These are phyloP conservation scores for Xenotilapia leptura DNA, from an alignment of 2,113 vertebrate species.

Conservation along the genomic window DNA sequence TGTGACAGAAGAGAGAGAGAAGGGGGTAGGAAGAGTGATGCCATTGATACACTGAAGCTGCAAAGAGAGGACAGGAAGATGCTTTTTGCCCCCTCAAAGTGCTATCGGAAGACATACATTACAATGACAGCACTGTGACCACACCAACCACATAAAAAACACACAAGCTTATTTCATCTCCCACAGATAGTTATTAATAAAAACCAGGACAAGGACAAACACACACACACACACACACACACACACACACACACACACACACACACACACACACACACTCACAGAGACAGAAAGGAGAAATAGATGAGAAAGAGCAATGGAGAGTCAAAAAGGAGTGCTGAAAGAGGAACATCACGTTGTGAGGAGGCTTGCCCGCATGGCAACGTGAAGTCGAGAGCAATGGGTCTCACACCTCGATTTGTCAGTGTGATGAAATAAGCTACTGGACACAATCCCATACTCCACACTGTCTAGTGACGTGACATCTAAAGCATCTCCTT, in stretches of 20 bases:
- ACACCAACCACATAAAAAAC: constrained; percentile 15
- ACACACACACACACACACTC: background rate
- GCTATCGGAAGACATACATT: constrained; percentile 59
- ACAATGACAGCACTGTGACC: constrained; percentile 41
- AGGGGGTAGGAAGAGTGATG: constrained; percentile 35
- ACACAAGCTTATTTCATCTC: constrained; percentile 46
- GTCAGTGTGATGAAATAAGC: constrained; percentile 62
- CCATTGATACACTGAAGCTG: constrained; percentile 49
- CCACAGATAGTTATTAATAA: constrained; percentile 54
- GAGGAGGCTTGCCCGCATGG: constrained; percentile 22
- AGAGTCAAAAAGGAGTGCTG: background rate
- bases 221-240: background rate
- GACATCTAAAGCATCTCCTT: constrained; percentile 33
- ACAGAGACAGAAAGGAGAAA: background rate
- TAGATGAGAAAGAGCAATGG: background rate
- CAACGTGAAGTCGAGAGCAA: constrained; percentile 29
- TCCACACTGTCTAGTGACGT: constrained; percentile 14
- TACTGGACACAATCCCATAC: constrained; percentile 30
- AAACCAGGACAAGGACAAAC: constrained; percentile 25
- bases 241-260: background rate
- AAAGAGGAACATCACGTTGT: constrained; percentile 2
- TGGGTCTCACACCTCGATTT: constrained; percentile 47
- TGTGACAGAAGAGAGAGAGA: constrained; percentile 28
- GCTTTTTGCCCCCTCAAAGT: background rate
- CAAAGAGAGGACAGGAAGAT: constrained; percentile 35